Conservation (phyloP, 2,797 vertebrate genomes). For the Lindbergichthys nudifrons region DNA sequence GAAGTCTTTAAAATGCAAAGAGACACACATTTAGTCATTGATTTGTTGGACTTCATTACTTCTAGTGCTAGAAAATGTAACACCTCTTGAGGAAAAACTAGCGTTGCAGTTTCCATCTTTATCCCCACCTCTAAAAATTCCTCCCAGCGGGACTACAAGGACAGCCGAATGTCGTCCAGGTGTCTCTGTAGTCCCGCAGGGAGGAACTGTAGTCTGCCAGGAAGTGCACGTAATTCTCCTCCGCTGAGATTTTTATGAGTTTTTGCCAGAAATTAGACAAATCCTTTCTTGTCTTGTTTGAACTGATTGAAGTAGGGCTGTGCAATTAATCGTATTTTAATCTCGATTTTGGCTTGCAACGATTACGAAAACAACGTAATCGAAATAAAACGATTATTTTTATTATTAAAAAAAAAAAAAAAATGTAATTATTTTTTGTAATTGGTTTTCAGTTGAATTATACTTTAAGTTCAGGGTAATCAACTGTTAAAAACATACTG, state of each 20-base stretch:
- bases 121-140: not conserved
- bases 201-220: conserved; percentile 5
- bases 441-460: no score
- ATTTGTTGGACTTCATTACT: conserved; percentile 45
- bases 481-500: no score
- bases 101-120: conserved; percentile 15
- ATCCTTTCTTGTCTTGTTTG: not conserved
- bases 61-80: conserved; percentile 26
- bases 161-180: not conserved
- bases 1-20: conserved; percentile 43
- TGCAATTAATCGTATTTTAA: no score
- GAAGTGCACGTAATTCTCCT: conserved; percentile 20
- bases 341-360: no score
- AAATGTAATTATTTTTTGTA: no score
- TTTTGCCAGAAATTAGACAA: conserved; percentile 7
- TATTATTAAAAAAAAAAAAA: no score
- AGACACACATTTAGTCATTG: conserved; percentile 26
- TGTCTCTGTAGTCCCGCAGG: conserved; percentile 14
- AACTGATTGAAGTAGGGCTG: not conserved
- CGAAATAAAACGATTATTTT: no score
- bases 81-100: conserved; percentile 13
- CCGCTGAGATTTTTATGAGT: conserved; percentile 1
- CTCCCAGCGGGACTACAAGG: conserved; percentile 13
- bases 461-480: no score
- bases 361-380: no score